Base-by-base conservation (phyloP, 2,113 vertebrate species). In the Cyphomyrus plagiostoma region DNA sequence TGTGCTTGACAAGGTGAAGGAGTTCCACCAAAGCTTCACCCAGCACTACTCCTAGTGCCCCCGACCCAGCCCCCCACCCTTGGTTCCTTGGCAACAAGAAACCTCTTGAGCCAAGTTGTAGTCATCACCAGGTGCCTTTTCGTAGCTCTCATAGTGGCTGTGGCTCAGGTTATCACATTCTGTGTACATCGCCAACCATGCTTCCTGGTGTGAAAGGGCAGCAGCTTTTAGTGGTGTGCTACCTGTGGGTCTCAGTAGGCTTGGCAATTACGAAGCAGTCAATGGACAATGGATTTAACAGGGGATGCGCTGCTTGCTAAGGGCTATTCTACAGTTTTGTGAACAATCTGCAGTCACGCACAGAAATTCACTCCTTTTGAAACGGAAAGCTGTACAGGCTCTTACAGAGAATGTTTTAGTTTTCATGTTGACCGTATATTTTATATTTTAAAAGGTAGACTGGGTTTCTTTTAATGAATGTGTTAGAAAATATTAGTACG, bases 1-100 rank as follows among this genome's bases (percentile, higher is more conserved):
- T 1, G 92, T 97, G 15, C 86, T 96, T 92, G 91, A 93, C 89
- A 96, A 94, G 86, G 92, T 97, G 89, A 94, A 93, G 88, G 92
- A 92, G 88, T 97, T 96, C 91, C 93, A 97, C 21, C 89, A 92
- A 88, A 92, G 92, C 48, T 96, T 96, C 88, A 93, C 93, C 4
- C 66, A 21, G 0, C 93, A 94, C 50, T 96, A 94, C 30, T 93
- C 95, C n/a, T 95, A 92, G 89, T 13, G 35, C 26, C 42, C 45
- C 45, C 5, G 45, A 19, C 15, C 19, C 82, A 46, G 19, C 42
- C 6, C 21, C 42, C 19, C 42, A 10, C 45, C 45, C 35, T 84
- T 9, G 19, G 42, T 3, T 83, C 17, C 42, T 83, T 46, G 39
- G 45, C 80, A 83, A 45, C 21, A n/a, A 45, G 80, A 23, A 42